Conservation (phyloP, 2,888 invertebrate species). For the Dasypogon diadema region DNA sequence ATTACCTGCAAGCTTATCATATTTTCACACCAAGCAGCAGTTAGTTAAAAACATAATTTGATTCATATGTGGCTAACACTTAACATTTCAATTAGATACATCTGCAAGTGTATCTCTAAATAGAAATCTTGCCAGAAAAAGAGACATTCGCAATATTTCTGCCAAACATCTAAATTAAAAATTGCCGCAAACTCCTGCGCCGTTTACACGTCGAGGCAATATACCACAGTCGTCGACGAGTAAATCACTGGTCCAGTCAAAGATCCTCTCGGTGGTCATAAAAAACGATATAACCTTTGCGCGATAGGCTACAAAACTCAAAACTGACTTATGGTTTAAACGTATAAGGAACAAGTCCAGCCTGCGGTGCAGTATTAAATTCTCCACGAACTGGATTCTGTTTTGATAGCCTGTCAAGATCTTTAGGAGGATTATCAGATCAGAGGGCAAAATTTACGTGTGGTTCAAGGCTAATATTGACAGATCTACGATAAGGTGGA, state of each 20-base stretch:
- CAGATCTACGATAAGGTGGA: neutral
- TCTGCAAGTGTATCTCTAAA: neutral
- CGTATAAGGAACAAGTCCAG: neutral
- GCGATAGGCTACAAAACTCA: neutral
- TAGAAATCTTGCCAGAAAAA: neutral
- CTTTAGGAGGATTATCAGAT: neutral
- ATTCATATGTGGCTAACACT: no score
- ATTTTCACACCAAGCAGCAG: no score
- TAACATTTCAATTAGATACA: neutral
- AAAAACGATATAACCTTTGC: neutral
- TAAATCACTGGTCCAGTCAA: neutral
- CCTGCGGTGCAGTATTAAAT: neutral
- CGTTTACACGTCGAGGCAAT: neutral
- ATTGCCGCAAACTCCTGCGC: neutral
- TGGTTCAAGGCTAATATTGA: slow-evolving; percentile 6
- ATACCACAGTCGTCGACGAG: neutral
- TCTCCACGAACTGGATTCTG: neutral
- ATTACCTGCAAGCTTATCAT: no score
- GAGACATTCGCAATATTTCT: neutral
- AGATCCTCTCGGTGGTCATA: neutral
- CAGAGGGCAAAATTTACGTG: neutral
- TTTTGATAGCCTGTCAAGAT: neutral
- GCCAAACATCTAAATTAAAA: neutral
- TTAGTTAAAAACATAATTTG: no score
- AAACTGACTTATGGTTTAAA: neutral